Evolutionary conservation across 2,888 invertebrate species (phyloP), one percentile per base, ranked within the genome.

Genomic region (Pheosia gnoma): DNA sequence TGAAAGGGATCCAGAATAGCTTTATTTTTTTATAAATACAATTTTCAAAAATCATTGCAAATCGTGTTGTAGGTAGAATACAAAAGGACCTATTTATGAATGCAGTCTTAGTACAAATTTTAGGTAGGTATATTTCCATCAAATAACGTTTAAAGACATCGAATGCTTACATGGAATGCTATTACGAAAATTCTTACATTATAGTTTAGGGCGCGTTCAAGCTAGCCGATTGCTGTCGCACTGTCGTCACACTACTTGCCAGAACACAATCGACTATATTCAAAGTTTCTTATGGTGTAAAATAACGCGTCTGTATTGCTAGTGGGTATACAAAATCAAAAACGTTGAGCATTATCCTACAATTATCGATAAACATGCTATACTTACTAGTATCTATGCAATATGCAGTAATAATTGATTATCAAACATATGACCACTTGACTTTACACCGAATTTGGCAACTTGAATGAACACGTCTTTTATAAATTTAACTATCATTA

Each of bases 391-490:
- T 81, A 82, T 72, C 75, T 80, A 83, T 77, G 79, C 82, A 83
- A 81, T 87, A 86, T 81, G 84, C 82, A 83, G 80, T 88, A 86
- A 86, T 87, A 86, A 88, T 89, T 86, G 87, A 87, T 84, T 83
- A 89, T 83, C 86, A 85, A 86, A 87, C 80, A 84, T 83, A 85
- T 86, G 83, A 87, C 87, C 83, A 84, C 83, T 64, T 65, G 63
- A 84, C 82, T 86, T 86, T 88, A 93, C 85, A 90, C 78, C 83
- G 83, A 92, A 89, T 93, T 93, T 93, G 93, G 93, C 93, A 93
- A 88, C 90, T 82, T 85, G 85, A 81, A 89, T 91, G 91, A 93
- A 93, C 92, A 91, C 93, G 83, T 82, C 70, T 81, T 83, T 84
- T 85, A 82, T 84, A 82, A 71, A 72, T 75, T 74, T 74, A 77